Percentiles rank a stretch among this genome's conserved stretches.
Evolutionary conservation across 2,113 vertebrate species (phyloP).

Genomic region (Psilopogon haemacephalus): DNA sequence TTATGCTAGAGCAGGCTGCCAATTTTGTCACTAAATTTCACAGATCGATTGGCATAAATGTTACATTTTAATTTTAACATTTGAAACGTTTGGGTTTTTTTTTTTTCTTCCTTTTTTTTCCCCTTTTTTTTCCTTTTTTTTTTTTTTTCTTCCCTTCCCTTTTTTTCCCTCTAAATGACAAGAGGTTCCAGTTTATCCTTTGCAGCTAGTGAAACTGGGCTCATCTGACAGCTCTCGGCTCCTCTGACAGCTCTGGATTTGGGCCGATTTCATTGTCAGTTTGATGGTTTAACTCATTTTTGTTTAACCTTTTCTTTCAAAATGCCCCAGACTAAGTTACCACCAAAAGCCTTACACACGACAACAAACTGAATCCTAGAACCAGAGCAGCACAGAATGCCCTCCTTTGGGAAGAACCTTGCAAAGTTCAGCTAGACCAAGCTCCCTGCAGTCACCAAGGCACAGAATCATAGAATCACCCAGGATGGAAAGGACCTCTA

Average conservation of each 20-base stretch:
- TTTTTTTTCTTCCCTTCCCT: neutral
- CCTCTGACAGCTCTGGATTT: conserved; percentile 72
- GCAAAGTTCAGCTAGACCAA: too few species aligned
- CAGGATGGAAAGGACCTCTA: too few species aligned
- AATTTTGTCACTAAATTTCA: conserved; percentile 77
- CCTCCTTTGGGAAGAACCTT: too few species aligned
- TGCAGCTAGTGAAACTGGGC: conserved; percentile 61
- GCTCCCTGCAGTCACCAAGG: too few species aligned
- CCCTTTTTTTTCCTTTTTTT: neutral
- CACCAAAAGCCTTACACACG: neutral
- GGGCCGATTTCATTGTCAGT: conserved; percentile 72
- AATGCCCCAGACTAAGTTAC: conserved; percentile 47
- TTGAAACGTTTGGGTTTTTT: conserved; percentile 62
- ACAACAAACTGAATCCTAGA: conserved; percentile 5
- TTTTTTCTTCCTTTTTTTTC: neutral
- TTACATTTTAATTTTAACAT: conserved; percentile 77
- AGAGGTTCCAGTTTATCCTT: conserved; percentile 75
- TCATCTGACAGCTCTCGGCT: conserved; percentile 73
- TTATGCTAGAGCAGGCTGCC: conserved; percentile 69
- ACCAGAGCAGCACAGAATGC: too few species aligned
- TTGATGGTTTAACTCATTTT: conserved; percentile 68
- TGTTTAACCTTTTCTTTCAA: conserved; percentile 64
- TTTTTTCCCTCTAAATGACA: conserved; percentile 44
- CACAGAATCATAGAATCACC: too few species aligned
- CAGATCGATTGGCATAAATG: conserved; percentile 78